Percentiles rank a stretch among this genome's conserved stretches.
Evolutionary conservation across 1,140 invertebrate species (phyloP).

Genomic region (Tetragnatha versicolor): DNA sequence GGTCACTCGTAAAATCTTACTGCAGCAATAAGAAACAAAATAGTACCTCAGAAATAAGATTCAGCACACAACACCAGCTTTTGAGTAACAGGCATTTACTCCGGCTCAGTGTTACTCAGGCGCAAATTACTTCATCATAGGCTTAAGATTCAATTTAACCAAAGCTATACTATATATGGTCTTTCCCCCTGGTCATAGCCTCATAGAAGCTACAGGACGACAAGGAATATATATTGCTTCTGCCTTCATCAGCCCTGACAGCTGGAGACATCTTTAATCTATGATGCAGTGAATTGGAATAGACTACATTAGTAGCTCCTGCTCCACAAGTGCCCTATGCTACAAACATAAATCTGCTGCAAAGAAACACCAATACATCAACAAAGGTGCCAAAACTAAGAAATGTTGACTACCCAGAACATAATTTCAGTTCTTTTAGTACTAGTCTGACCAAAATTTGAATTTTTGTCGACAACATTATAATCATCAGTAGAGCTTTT

Average conservation of each 20-base stretch:
- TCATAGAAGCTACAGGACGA: neutral
- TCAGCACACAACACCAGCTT: slow-evolving; percentile 9
- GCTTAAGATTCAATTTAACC: neutral
- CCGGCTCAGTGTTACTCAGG: neutral
- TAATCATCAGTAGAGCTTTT: no score
- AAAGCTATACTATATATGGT: slow-evolving; percentile 17
- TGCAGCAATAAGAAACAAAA: no score
- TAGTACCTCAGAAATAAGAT: neutral
- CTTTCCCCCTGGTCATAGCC: slow-evolving; percentile 25
- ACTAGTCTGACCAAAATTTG: no score
- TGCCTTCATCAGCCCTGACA: neutral
- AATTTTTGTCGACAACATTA: no score
- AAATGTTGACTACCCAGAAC: neutral
- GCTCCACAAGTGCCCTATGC: slow-evolving; percentile 8
- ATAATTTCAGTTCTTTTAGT: no score
- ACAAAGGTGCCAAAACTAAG: neutral
- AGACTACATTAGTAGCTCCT: slow-evolving; percentile 46
- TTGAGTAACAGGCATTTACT: slow-evolving; percentile 6
- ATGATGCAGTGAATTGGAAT: slow-evolving; percentile 4
- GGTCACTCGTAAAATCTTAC: no score
- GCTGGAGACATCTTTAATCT: slow-evolving; percentile 21
- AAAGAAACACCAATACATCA: slow-evolving; percentile 2
- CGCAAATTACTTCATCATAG: slow-evolving; percentile 39
- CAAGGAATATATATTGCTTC: slow-evolving; percentile 35
- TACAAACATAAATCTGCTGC: slow-evolving; percentile 1